A percentile compares a stretch with the other conserved stretches of the same genome.
Evolutionary conservation across 2,113 vertebrate genomes (phyloP).

Genomic region (Maccullochella peelii): DNA sequence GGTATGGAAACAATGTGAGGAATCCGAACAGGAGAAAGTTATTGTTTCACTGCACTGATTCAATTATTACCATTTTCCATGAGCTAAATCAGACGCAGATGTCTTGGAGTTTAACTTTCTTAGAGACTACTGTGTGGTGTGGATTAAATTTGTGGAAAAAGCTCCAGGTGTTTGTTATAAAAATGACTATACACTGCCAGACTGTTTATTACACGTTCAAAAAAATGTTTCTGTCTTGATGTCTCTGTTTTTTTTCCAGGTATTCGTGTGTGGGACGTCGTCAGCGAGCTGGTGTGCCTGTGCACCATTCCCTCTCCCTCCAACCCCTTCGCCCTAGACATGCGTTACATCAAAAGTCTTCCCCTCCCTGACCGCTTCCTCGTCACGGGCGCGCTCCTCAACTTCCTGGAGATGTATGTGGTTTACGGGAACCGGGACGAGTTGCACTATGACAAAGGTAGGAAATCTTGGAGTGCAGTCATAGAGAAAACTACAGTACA

Average conservation of each 20-base stretch:
- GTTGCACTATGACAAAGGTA: slow-evolving; percentile 82
- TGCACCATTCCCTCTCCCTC: slow-evolving; percentile 84
- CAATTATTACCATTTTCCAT: slow-evolving; percentile 71
- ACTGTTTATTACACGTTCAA: background rate
- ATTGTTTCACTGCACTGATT: slow-evolving; percentile 64
- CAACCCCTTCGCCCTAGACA: slow-evolving; percentile 86
- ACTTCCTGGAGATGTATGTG: slow-evolving; percentile 84
- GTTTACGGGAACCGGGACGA: slow-evolving; percentile 80
- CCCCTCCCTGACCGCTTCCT: slow-evolving; percentile 82
- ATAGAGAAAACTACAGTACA: too few relatives aligned
- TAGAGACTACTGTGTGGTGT: slow-evolving; percentile 19
- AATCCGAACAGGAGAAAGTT: slow-evolving; percentile 64
- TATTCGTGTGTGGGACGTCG: slow-evolving; percentile 83
- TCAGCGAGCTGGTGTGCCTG: slow-evolving; percentile 84
- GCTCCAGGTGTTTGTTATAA: background rate
- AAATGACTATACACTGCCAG: background rate
- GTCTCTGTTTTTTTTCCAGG: slow-evolving; percentile 56
- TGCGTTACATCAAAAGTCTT: slow-evolving; percentile 83
- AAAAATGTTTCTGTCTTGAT: background rate
- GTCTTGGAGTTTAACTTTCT: slow-evolving; percentile 30
- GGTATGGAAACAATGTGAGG: slow-evolving; percentile 75
- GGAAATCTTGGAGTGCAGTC: too few relatives aligned
- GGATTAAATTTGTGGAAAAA: slow-evolving; percentile 36
- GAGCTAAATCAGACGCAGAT: slow-evolving; percentile 69
- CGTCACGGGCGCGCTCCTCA: slow-evolving; percentile 82